Percentiles rank a stretch among this genome's conserved stretches.
phyloP scores from a whole-genome alignment of 2,888 invertebrate species.

The Protonemura montana region DNA sequence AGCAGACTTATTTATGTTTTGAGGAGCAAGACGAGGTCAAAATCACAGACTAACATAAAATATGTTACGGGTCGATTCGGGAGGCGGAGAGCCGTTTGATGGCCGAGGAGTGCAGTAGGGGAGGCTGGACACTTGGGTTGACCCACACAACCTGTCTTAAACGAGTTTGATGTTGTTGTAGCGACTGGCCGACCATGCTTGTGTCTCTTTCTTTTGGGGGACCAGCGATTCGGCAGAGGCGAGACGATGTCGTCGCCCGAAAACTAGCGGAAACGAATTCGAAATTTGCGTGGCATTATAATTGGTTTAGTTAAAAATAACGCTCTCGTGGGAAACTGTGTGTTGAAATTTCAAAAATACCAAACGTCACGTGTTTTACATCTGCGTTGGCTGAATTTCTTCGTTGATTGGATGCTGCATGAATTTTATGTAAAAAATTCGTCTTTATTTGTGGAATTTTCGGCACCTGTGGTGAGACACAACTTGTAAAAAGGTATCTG shows the following conservation, averaged over 20 bases:
- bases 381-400: too few species aligned
- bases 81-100: neutral
- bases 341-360: too few species aligned
- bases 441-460: too few species aligned
- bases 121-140: neutral
- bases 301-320: neutral
- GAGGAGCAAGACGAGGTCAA: neutral
- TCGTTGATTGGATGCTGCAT: too few species aligned
- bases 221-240: neutral
- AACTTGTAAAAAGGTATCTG: too few species aligned
- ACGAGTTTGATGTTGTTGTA: neutral
- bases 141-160: neutral
- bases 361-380: too few species aligned
- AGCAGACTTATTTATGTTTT: neutral
- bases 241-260: neutral
- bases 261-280: neutral
- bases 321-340: neutral
- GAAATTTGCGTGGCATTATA: neutral
- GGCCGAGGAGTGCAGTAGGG: neutral
- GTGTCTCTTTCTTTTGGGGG: neutral
- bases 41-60: constrained; percentile 3
- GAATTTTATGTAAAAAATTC: too few species aligned
- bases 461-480: too few species aligned
- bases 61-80: neutral
- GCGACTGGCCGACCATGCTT: neutral